A percentile compares a stretch with the other conserved stretches of the same genome.
phyloP scores from a whole-genome alignment of 53 echinoderm and acorn worm genomes.

The Paracentrotus lividus region DNA sequence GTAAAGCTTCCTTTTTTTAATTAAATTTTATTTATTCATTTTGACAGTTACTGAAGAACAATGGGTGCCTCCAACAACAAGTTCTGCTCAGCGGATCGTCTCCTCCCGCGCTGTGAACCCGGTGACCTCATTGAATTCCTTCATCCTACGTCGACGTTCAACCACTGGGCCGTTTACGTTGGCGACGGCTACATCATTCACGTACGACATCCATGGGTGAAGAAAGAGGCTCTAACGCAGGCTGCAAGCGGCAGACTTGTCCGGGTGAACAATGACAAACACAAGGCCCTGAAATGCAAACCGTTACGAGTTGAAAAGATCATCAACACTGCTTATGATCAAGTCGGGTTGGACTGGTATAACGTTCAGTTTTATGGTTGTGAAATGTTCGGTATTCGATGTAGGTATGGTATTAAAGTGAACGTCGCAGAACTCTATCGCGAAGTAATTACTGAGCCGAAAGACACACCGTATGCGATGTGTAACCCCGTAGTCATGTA shows the following conservation, averaged over 20 bases:
- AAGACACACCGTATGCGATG: conserved; percentile 74
- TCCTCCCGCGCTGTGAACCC: conserved; percentile 79
- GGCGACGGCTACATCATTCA: conserved; percentile 94
- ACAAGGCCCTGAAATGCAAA: conserved; percentile 80
- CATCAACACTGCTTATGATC: conserved; percentile 85
- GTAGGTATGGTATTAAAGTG: conserved; percentile 95
- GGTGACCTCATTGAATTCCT: conserved; percentile 93
- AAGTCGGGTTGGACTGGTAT: conserved; percentile 96
- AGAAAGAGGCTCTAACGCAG: conserved; percentile 80
- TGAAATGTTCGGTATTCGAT: conserved; percentile 94
- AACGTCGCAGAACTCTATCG: conserved; percentile 89
- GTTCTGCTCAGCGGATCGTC: conserved; percentile 81
- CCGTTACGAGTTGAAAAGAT: conserved; percentile 81
- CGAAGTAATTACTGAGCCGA: conserved; percentile 74
- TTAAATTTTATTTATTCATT: not conserved
- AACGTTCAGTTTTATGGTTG: conserved; percentile 97
- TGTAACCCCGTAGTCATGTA: conserved; percentile 92
- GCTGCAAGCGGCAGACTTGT: conserved; percentile 81
- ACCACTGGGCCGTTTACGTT: conserved; percentile 98
- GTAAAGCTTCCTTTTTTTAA: too few species aligned
- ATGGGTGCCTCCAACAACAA: conserved; percentile 90
- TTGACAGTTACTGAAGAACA: not conserved
- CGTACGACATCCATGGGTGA: conserved; percentile 91
- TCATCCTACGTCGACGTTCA: conserved; percentile 88
- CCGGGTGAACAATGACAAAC: conserved; percentile 91